phyloP scores from a whole-genome alignment of 2,113 vertebrate genomes.

The Danionella cerebrum region DNA sequence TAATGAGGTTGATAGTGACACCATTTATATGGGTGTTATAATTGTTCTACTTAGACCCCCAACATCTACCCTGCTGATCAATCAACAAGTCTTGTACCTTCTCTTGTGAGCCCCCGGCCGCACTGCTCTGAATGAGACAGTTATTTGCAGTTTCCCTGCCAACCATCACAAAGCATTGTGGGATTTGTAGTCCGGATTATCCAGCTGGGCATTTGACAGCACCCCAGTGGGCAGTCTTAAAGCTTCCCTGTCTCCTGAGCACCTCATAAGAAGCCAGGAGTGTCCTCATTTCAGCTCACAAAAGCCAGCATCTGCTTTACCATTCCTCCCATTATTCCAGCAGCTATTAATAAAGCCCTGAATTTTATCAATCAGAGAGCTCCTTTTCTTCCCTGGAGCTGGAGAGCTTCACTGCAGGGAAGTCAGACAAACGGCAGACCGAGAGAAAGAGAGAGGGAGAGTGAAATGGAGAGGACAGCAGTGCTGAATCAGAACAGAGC shows the following conservation, averaged over 20 bases:
- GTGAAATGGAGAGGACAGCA: constrained; percentile 15
- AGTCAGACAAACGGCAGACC: constrained; percentile 2
- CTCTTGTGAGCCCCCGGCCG: neutral
- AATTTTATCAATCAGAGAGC: constrained; percentile 21
- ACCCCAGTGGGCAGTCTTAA: neutral
- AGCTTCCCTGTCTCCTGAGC: neutral
- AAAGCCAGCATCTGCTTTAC: neutral
- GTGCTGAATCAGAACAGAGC: constrained; percentile 46
- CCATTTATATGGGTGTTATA: too few relatives aligned
- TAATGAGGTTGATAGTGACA: too few relatives aligned
- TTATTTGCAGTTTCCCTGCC: neutral
- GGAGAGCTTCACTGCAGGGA: neutral
- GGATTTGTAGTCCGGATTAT: constrained; percentile 22
- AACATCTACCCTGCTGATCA: neutral
- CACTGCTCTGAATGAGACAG: neutral
- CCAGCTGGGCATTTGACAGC: constrained; percentile 14
- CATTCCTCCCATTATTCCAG: neutral
- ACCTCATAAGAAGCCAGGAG: constrained; percentile 1
- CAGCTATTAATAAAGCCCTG: constrained; percentile 4
- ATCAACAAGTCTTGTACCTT: constrained; percentile 13
- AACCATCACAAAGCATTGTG: constrained; percentile 20
- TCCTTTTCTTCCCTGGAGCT: neutral
- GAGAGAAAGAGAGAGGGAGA: constrained; percentile 5
- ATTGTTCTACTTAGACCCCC: too few relatives aligned
- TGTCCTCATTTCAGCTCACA: neutral